phyloP scores from a whole-genome alignment of 2,797 vertebrate genomes.

The Sebastes umbrosus region DNA sequence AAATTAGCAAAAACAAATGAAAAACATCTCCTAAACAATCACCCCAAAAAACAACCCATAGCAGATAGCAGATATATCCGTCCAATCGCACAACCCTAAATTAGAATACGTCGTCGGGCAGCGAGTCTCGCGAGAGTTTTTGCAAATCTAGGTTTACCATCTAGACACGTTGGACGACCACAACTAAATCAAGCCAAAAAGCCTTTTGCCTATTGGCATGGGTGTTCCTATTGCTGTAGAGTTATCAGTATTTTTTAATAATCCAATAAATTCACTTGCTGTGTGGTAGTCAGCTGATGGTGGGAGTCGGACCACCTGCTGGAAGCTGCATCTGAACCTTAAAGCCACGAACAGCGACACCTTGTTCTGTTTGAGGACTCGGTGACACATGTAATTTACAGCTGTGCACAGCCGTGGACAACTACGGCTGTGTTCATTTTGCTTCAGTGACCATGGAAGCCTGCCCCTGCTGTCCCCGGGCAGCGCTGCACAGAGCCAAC shows the following conservation, averaged over 20 bases:
- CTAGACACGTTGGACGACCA: neutral
- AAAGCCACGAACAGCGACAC: neutral
- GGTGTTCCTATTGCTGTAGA: neutral
- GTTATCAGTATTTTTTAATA: neutral
- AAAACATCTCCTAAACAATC: too few relatives aligned
- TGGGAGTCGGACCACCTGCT: constrained; percentile 7
- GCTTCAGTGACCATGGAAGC: constrained; percentile 23
- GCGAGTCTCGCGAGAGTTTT: too few relatives aligned
- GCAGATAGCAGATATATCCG: too few relatives aligned
- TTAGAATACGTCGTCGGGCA: too few relatives aligned
- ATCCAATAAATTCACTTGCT: neutral
- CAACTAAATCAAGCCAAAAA: neutral
- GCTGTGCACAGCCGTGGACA: constrained; percentile 16
- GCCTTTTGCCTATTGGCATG: neutral
- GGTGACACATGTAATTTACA: constrained; percentile 25
- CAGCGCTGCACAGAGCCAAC: constrained; percentile 18
- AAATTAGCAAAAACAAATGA: too few relatives aligned
- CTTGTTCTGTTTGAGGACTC: constrained; percentile 15
- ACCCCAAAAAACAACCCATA: too few relatives aligned
- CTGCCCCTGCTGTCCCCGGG: neutral
- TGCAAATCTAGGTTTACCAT: neutral
- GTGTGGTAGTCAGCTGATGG: neutral
- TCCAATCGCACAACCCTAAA: too few relatives aligned
- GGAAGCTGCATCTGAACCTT: constrained; percentile 5
- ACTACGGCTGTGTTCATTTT: constrained; percentile 22